A percentile compares a stretch with the other conserved stretches of the same genome.
Evolutionary conservation across 2,113 vertebrate species (phyloP).

Genomic region (Hydrolagus affinis): DNA sequence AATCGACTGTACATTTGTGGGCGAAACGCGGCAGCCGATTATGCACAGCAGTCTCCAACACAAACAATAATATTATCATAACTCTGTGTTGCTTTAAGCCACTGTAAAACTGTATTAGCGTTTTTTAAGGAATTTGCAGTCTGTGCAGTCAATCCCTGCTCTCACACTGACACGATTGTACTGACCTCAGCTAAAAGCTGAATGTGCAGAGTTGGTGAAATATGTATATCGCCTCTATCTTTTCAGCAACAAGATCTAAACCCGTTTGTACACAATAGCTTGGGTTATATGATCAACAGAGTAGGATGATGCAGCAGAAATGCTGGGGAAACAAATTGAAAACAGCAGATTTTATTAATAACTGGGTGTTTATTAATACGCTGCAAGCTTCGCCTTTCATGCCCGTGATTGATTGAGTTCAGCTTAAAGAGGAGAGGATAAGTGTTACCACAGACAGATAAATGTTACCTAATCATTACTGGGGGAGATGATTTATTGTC

Average conservation of each 20-base stretch:
- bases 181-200: neutral
- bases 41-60: too few species aligned
- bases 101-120: too few species aligned
- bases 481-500: too few species aligned
- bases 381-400: neutral
- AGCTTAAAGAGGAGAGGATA: neutral
- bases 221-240: neutral
- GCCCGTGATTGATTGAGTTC: neutral
- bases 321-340: neutral
- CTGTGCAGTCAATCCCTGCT: neutral
- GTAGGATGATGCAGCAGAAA: neutral
- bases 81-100: too few species aligned
- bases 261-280: neutral
- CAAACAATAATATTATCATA: too few species aligned
- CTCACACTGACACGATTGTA: neutral
- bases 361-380: neutral
- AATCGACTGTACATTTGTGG: too few species aligned
- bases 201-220: neutral
- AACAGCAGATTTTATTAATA: neutral
- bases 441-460: neutral
- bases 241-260: neutral
- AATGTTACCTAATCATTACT: neutral
- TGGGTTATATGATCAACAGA: neutral
- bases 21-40: too few species aligned
- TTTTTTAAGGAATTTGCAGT: neutral